phyloP scores from a whole-genome alignment of 2,113 vertebrate species.

The Xenopus borealis region DNA sequence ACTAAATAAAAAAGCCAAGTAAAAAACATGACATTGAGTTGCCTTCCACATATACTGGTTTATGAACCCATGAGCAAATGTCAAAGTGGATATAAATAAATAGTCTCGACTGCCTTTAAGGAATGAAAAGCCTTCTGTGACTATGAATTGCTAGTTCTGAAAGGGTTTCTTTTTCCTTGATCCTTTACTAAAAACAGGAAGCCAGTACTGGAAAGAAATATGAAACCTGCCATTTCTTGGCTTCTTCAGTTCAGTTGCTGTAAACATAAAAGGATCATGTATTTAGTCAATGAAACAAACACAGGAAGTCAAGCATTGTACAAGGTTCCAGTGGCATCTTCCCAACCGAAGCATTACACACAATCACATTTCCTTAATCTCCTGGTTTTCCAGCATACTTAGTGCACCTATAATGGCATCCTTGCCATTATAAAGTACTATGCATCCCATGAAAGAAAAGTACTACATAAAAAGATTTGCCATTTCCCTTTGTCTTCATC shows the following conservation, averaged over 20 bases:
- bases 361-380: too few relatives aligned
- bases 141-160: background rate
- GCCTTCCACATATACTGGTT: background rate
- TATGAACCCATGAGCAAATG: background rate
- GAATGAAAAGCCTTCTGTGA: conserved; percentile 6
- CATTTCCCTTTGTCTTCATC: too few relatives aligned
- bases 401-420: too few relatives aligned
- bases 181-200: conserved; percentile 33
- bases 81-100: conserved; percentile 3
- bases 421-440: too few relatives aligned
- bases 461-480: too few relatives aligned
- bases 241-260: conserved; percentile 23
- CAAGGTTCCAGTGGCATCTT: background rate
- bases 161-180: conserved; percentile 23
- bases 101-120: background rate
- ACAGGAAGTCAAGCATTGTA: background rate
- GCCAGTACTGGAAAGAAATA: conserved; percentile 28
- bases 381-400: too few relatives aligned
- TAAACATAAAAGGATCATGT: background rate
- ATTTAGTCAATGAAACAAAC: background rate
- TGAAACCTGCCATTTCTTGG: conserved; percentile 31
- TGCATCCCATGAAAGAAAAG: too few relatives aligned
- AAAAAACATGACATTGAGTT: background rate
- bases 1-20: too few relatives aligned
- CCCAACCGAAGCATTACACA: background rate